Base-by-base conservation (phyloP, 2,888 invertebrate genomes). In the Eupelmus urozonus region DNA sequence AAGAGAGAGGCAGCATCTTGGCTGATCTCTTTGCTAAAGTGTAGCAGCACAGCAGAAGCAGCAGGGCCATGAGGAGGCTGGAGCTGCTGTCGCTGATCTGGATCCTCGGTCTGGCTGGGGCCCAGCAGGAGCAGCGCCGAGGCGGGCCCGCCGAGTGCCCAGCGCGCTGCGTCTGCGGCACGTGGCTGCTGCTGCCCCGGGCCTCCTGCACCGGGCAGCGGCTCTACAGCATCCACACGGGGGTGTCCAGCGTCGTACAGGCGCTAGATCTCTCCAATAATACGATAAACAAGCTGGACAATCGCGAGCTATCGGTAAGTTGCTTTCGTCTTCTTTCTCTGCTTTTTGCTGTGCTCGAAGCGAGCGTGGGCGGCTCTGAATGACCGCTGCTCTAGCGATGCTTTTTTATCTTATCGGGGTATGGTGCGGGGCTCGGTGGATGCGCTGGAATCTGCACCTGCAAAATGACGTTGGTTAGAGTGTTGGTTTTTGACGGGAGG, bases 231-330 rank as follows among this genome's bases (percentile, higher is more conserved):
- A 82, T 89, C 40, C 81, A 87, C 76, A 84, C 85, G 55, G 87
- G 86, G 76, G 84, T 85, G 18, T 76, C 87, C 34, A 80, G 79
- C 66, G 76, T 77, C 16, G 85, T 88, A 3, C 85, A 88, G 76
- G 89, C 86, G 2, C 82, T 90, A 75, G 89, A 90, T 81, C 80
- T 90, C 25, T 89, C 86, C 69, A 86, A 87, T 78, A 90, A 90
- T 79, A 85, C 87, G n/a, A 85, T 90, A 76, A 81, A 85, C 23
- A 62, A 81, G 23, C 77, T 90, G 42, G 80, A 69, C 27, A 84
- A 85, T 67, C 81, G 83, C 45, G 87, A 88, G 60, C 78, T 90
- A 7, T 82, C 84, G 82, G 89, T 88, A 83, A 85, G 85, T 84
- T n/a, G 2, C 49, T 1, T 49, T 18, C 25, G 25, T 11, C 25